Percentiles rank a stretch among this genome's conserved stretches.
These are phyloP conservation scores for Melanotaenia trifasciata DNA, from an alignment of 2,797 vertebrate species.

Conservation along the genomic window DNA sequence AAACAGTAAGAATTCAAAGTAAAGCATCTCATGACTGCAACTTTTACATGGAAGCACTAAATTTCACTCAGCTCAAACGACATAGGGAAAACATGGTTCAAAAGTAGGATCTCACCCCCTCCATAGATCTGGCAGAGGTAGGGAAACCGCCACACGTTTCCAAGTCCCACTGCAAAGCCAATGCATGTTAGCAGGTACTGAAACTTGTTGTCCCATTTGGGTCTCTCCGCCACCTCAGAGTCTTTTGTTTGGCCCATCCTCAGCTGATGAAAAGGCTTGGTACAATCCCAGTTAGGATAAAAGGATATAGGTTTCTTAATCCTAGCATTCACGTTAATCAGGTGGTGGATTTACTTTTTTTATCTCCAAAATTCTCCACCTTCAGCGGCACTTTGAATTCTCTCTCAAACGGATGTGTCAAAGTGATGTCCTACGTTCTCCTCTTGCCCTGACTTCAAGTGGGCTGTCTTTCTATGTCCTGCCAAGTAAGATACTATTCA, in stretches of 20 bases:
- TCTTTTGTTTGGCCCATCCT: slow-evolving; percentile 55
- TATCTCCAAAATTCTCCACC: background rate
- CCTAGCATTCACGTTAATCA: background rate
- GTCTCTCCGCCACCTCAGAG: slow-evolving; percentile 54
- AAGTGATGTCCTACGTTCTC: slow-evolving; percentile 24
- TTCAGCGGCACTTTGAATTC: background rate
- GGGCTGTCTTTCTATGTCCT: slow-evolving; percentile 24
- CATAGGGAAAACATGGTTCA: background rate
- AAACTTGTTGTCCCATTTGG: slow-evolving; percentile 87
- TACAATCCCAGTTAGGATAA: background rate
- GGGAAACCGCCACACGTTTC: slow-evolving; percentile 94
- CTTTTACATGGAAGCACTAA: background rate
- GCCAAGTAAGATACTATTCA: slow-evolving; percentile 17
- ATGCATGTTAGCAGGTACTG: slow-evolving; percentile 91
- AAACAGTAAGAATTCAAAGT: background rate
- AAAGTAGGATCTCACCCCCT: slow-evolving; percentile 85
- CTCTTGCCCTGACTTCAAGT: slow-evolving; percentile 13
- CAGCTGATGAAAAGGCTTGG: background rate
- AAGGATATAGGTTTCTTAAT: background rate
- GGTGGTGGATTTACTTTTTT: background rate
- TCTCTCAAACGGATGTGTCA: background rate
- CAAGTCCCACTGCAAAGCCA: slow-evolving; percentile 91
- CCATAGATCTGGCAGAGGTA: slow-evolving; percentile 93
- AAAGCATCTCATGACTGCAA: background rate
- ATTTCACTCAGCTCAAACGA: background rate